Conservation (phyloP, 2,888 invertebrate species). For the Eulithis testata region DNA sequence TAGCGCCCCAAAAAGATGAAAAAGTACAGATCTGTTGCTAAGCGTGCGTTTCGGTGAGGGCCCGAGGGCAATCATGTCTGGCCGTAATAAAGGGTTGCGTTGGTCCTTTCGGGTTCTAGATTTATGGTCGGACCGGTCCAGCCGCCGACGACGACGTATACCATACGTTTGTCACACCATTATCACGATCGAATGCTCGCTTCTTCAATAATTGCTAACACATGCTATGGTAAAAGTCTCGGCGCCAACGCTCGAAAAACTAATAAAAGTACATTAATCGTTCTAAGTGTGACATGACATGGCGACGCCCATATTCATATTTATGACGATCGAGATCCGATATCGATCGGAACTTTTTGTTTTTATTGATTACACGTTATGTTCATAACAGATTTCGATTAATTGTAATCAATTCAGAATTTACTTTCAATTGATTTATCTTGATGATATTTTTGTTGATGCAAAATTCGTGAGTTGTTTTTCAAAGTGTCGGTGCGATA, state of each 20-base stretch:
- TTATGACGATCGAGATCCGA: slow-evolving; percentile 68
- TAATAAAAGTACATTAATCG: slow-evolving; percentile 58
- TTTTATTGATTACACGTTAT: slow-evolving; percentile 51
- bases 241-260: slow-evolving; percentile 50
- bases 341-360: slow-evolving; percentile 43
- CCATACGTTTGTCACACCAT: slow-evolving; percentile 76
- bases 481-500: slow-evolving; percentile 46
- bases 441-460: slow-evolving; percentile 41
- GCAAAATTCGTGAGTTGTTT: slow-evolving; percentile 43
- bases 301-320: slow-evolving; percentile 71
- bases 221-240: slow-evolving; percentile 45
- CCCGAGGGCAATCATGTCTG: slow-evolving; percentile 82
- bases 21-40: slow-evolving; percentile 69
- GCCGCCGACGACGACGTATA: slow-evolving; percentile 63
- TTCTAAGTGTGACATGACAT: slow-evolving; percentile 66
- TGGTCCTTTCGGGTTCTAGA: slow-evolving; percentile 73
- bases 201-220: slow-evolving; percentile 61
- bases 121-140: slow-evolving; percentile 67
- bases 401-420: slow-evolving; percentile 47
- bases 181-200: slow-evolving; percentile 49
- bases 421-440: slow-evolving; percentile 43
- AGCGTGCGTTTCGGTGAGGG: slow-evolving; percentile 74
- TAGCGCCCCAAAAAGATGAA: slow-evolving; percentile 57
- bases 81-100: slow-evolving; percentile 80
- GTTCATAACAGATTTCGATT: slow-evolving; percentile 55